Evolutionary conservation across 2,888 invertebrate genomes (phyloP).

Genomic region (Macaria liturata): DNA sequence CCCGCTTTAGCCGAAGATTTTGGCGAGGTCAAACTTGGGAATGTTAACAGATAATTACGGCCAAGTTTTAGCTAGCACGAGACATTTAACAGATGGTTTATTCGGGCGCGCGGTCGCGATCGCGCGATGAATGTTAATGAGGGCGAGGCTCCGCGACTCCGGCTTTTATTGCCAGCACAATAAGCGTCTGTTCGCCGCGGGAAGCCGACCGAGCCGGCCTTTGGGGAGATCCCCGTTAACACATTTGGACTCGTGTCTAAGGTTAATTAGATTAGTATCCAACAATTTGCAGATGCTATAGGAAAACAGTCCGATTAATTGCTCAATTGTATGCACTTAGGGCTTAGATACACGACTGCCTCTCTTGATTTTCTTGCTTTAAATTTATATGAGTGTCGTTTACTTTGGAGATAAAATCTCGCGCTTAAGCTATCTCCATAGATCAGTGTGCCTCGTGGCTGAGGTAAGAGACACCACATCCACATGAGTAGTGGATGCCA

Average conservation of each 20-base stretch:
- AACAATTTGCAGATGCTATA: constrained; percentile 65
- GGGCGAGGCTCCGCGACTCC: constrained; percentile 52
- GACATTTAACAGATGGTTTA: constrained; percentile 84
- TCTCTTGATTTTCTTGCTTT: no score
- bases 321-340: constrained; percentile 16
- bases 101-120: constrained; percentile 77
- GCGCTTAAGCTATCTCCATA: constrained; percentile 20
- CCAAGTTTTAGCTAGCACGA: constrained; percentile 80
- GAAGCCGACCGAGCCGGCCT: constrained; percentile 45
- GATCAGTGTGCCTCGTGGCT: constrained; percentile 18
- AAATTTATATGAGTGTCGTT: no score
- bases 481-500: constrained; percentile 76
- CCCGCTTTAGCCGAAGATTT: constrained; percentile 71
- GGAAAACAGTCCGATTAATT: constrained; percentile 53
- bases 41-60: constrained; percentile 83
- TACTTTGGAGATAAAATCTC: constrained; percentile 4
- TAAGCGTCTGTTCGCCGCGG: constrained; percentile 53
- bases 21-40: constrained; percentile 81
- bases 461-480: constrained; percentile 54
- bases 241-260: constrained; percentile 80
- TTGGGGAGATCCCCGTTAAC: constrained; percentile 74
- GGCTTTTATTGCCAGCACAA: constrained; percentile 49
- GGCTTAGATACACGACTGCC: no score
- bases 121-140: constrained; percentile 82
- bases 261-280: constrained; percentile 80